Evolutionary conservation across 2,113 vertebrate species (phyloP), one percentile per base, ranked within the genome.

Genomic region (Capra hircus): DNA sequence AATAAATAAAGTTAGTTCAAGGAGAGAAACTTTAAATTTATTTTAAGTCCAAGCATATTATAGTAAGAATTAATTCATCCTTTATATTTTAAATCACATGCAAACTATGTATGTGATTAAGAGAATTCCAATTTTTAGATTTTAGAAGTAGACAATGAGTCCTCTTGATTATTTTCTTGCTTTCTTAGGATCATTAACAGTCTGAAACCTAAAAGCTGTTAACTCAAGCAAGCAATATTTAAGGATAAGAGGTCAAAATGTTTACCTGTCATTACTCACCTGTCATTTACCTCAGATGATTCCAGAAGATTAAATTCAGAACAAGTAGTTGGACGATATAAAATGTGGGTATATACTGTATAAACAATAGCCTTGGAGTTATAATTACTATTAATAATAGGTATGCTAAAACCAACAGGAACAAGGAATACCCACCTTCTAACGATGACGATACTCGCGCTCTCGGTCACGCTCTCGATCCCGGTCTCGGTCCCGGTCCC

Each of bases 361-460:
- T 77, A 97, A 98, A 98, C 43, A 95, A 98, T 27, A 98, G 95
- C 96, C 98, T 91, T 91, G 60, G 96, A 95, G 92, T 80, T 96
- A 94, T 11, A 80, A 93, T 97, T 95, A 96, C 94, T 97, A 97
- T 91, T 52, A 98, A 82, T 48, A 96, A 94, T 9, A 88, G 67
- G 95, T 40, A 92, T 5, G 60, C 74, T 94, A 86, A 96, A 92
- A 59, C 4, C 57, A 98, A 78, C 52, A 92, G 28, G 25, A 0
- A 4, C 95, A 97, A 97, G 92, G 60, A 94, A 98, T 48, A 99
- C 99, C 98, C 99, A 99, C 99, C 99, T 99, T 96, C 98, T 99
- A 99, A 92, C 99, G 99, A 98, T 99, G 99, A 67, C 99, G 99
- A 98, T 99, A 99, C 30, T 99, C 99, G 27, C 99, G 98, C 98